Evolutionary conservation across 2,113 vertebrate genomes (phyloP), one percentile per base, ranked within the genome.

Genomic region (Nannobrachium achirus): DNA sequence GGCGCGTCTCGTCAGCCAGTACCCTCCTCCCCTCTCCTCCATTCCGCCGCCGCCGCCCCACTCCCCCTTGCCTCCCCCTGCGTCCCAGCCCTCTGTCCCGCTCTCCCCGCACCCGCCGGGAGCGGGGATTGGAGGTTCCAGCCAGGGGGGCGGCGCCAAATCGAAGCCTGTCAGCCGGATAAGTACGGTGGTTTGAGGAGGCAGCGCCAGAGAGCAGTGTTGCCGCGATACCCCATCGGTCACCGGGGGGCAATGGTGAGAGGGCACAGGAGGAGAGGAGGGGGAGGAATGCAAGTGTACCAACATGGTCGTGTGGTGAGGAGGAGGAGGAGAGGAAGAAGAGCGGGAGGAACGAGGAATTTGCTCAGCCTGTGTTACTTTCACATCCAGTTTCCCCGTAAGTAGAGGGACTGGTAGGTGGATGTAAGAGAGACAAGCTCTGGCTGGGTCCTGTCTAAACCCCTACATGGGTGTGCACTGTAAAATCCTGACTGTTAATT

Each of bases 111-210:
- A 87, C 89, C 87, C 88, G 60, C 25, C 92, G 84, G 86, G 85
- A 76, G 66, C 91, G 76, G 64, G 91, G 57, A 76, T 33, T 33
- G 86, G 73, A 8, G 86, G 50, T 69, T 87, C 75, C 77, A 73
- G 78, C 11, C 89, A 87, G 65, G 80, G 89, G 76, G 91, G 90
- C n/a, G 94, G 94, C 41, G 89, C 93, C 81, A 97, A 97, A 84
- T 89, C 93, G 64, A 97, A 97, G 56, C 93, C 94, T 19, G 86
- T 93, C 86, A 96, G 94, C 86, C 93, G 95, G 86, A 97, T 97
- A 91, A 97, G 95, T 89, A 97, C 95, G 3, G 95, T 97, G 67
- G 95, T 97, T 86, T 97, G 90, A 96, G 85, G 81, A 80, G 79
- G 64, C 68, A 63, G 50, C 83, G 73, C 58, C 56, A 25, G 0